These are phyloP conservation scores for Cebus imitator DNA, from an alignment of 2,113 vertebrate species.

Conservation along the genomic window DNA sequence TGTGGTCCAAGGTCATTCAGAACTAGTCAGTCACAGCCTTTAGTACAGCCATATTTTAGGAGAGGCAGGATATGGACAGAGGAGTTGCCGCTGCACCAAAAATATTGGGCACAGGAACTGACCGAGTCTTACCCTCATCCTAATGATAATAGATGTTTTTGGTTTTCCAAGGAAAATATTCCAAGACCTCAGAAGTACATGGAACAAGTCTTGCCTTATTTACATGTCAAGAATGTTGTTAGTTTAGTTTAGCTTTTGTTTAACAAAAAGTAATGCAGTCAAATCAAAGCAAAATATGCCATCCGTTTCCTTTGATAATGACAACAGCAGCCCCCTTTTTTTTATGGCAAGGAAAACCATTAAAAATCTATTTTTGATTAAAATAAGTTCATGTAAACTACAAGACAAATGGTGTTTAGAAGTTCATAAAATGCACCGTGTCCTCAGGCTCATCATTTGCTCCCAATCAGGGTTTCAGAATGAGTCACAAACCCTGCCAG, in stretches of 20 bases:
- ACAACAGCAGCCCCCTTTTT: neutral
- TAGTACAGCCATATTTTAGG: neutral
- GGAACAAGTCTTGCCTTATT: neutral
- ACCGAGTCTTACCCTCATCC: neutral
- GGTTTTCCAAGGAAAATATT: neutral
- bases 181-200: neutral
- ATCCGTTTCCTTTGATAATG: neutral
- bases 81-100: neutral
- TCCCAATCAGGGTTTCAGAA: constrained; percentile 25
- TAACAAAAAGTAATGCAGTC: constrained; percentile 37
- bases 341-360: neutral
- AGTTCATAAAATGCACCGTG: constrained; percentile 31
- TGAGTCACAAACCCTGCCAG: constrained; percentile 58
- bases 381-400: constrained; percentile 23
- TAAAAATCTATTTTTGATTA: constrained; percentile 68
- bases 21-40: neutral
- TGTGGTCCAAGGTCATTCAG: neutral
- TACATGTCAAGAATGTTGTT: neutral
- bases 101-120: neutral
- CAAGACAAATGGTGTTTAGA: constrained; percentile 62
- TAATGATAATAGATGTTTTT: neutral
- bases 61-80: accelerated
- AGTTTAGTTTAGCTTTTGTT: neutral
- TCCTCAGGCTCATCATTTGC: constrained; percentile 44
- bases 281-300: neutral